phyloP scores from a whole-genome alignment of 1,140 invertebrate genomes.

The Listronotus oregonensis region DNA sequence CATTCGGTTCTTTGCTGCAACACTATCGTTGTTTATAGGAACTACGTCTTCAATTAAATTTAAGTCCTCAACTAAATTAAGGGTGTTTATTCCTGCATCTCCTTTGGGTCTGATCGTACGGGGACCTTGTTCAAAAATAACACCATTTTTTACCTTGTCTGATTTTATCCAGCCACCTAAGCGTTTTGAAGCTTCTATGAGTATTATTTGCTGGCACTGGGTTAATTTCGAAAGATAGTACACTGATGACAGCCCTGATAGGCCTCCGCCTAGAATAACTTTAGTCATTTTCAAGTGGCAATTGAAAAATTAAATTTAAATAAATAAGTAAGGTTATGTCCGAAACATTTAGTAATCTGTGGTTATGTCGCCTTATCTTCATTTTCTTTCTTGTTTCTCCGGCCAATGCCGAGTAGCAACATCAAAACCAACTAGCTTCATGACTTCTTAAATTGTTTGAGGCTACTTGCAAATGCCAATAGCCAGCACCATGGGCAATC shows the following conservation, averaged over 20 bases:
- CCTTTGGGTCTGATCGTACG: constrained; percentile 79
- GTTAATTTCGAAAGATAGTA: constrained; percentile 65
- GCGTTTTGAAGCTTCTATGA: constrained; percentile 76
- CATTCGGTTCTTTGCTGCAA: constrained; percentile 73
- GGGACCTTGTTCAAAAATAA: constrained; percentile 84
- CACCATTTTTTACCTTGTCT: constrained; percentile 62
- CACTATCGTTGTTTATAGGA: constrained; percentile 65
- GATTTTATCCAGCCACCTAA: constrained; percentile 90
- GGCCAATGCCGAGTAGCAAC: too few relatives aligned
- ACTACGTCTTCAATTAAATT: constrained; percentile 66
- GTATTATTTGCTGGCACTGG: constrained; percentile 54
- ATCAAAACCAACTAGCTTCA: too few relatives aligned
- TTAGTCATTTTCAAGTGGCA: constrained; percentile 42
- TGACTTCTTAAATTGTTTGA: too few relatives aligned
- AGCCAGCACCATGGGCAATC: too few relatives aligned
- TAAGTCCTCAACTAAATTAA: constrained; percentile 79
- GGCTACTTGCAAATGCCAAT: too few relatives aligned
- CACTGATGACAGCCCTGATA: constrained; percentile 66
- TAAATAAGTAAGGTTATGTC: too few relatives aligned
- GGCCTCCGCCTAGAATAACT: constrained; percentile 64
- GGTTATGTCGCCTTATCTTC: too few relatives aligned
- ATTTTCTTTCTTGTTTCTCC: too few relatives aligned
- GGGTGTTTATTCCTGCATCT: constrained; percentile 71
- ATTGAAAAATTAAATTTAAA: too few relatives aligned
- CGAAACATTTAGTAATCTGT: too few relatives aligned